Base-by-base conservation (phyloP, 1,140 invertebrate species). In the Nylanderia fulva region DNA sequence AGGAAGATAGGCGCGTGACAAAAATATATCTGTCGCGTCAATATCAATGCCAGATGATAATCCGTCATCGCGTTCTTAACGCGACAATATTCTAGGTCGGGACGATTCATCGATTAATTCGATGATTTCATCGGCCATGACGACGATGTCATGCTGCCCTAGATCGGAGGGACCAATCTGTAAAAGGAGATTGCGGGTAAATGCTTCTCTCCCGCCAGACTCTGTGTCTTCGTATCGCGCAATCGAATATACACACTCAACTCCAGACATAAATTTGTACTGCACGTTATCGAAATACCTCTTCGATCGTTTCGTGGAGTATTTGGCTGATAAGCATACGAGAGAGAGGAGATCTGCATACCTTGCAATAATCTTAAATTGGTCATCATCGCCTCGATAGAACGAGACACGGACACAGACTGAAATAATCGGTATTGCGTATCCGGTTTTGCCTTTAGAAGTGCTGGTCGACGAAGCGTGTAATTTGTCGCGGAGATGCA, bases 401-500 rank as follows among this genome's bases (percentile, higher is more conserved):
- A 84, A 77, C 54, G 60, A 76, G 63, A 87, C 18, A 48, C 42
- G 72, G 64, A 39, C 61, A 45, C 45, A 42, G 45, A 7, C 45
- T 87, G 68, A 84, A 82, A 68, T 66, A 3, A 48, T 48, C 75
- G 39, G 11, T 33, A 84, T 66, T 69, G 45, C 76, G 52, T 56
- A 27, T 42, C 79, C 48, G 52, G 80, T 76, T 84, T 24, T 11
- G 54, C 45, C 48, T 79, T 85, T 75, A 75, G 27, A 76, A 63
- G 61, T 24, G 9, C 24, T 61, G 33, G 45, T 76, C 80, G n/a
- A 54, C 11, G 24, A 15, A 48, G 52, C 82, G 18, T 56, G 52
- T 85, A 88, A 85, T 82, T 82, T 88, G 71, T 52, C 36, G 58
- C 21, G 60, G 27, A 85, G 21, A 85, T 69, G 84, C 76, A 79